A percentile compares a stretch with the other conserved stretches of the same genome.
Evolutionary conservation across 2,888 invertebrate species (phyloP).

Genomic region (Ariolimax columbianus): DNA sequence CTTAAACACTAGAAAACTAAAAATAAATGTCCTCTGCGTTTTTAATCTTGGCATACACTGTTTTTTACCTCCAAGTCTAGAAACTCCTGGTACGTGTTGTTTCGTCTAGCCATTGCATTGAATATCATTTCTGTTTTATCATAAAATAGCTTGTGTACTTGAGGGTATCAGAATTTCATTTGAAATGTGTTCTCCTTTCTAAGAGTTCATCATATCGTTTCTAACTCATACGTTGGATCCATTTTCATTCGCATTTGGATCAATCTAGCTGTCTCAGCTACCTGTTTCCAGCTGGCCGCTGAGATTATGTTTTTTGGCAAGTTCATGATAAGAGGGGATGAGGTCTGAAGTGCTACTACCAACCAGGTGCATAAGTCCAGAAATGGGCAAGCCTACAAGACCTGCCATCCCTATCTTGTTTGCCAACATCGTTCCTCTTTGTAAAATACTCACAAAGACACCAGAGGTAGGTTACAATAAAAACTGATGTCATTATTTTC

Average conservation of each 20-base stretch:
- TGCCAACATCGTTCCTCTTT: constrained; percentile 29
- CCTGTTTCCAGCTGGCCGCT: constrained; percentile 4
- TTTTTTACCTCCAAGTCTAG: constrained; percentile 17
- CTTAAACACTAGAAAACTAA: neutral
- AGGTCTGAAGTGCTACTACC: constrained; percentile 34
- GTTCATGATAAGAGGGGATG: constrained; percentile 16
- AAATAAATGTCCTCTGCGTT: constrained; percentile 24
- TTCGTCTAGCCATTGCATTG: constrained; percentile 8
- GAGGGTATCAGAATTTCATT: constrained; percentile 21
- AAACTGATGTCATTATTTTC: constrained; percentile 1
- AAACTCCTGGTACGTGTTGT: constrained; percentile 23
- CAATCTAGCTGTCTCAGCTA: constrained; percentile 17
- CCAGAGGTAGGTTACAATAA: constrained; percentile 8
- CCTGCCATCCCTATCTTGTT: constrained; percentile 25
- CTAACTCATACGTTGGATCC: constrained; percentile 1
- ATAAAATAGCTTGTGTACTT: constrained; percentile 7
- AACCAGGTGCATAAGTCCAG: constrained; percentile 24
- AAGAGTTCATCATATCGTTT: constrained; percentile 4
- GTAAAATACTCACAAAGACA: neutral
- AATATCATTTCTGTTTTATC: constrained; percentile 2
- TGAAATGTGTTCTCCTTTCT: neutral
- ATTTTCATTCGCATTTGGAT: constrained; percentile 9
- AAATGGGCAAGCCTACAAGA: constrained; percentile 16
- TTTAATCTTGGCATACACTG: neutral
- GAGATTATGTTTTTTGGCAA: constrained; percentile 28